Conservation (phyloP, 1,140 invertebrate genomes). For the Metopolophium dirhodum region DNA sequence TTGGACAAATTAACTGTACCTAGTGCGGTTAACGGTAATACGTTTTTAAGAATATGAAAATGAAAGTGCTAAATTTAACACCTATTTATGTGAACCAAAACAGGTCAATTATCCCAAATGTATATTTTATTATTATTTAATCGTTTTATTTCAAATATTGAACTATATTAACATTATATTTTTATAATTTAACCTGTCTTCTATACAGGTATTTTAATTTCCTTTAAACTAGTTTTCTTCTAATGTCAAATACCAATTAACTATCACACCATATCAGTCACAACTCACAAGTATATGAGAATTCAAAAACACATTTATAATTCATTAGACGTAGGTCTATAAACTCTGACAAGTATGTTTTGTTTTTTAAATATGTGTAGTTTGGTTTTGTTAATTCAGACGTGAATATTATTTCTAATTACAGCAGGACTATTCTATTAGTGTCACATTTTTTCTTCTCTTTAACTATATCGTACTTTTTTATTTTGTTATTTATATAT, state of each 20-base stretch:
- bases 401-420: neutral
- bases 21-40: neutral
- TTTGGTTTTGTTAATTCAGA: neutral
- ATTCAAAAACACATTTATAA: neutral
- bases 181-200: neutral
- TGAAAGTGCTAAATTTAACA: neutral
- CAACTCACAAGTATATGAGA: neutral
- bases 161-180: neutral
- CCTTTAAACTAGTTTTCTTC: neutral
- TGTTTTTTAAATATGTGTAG: neutral
- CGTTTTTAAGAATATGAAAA: neutral
- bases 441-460: neutral
- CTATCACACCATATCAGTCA: neutral
- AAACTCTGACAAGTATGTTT: neutral
- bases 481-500: neutral
- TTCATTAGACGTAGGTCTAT: neutral
- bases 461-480: neutral
- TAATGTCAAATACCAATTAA: neutral
- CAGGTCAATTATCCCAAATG: neutral
- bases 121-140: neutral
- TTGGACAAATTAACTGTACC: neutral
- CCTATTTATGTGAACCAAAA: neutral
- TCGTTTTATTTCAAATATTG: constrained; percentile 6
- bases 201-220: neutral
- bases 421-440: neutral